Base-by-base conservation (phyloP, 2,888 invertebrate genomes). In the Taenaris catops region DNA sequence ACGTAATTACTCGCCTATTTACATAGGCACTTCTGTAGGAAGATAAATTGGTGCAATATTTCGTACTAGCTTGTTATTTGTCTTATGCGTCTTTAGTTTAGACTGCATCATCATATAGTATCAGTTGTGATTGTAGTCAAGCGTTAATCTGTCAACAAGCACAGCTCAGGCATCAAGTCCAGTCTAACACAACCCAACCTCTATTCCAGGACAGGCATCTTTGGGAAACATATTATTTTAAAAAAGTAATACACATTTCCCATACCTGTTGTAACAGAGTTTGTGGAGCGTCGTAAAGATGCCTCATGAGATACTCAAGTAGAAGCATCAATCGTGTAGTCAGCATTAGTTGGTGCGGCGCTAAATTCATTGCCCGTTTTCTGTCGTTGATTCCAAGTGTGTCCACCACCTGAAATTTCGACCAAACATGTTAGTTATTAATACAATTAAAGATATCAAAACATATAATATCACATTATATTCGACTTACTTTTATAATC, bases 261-360 rank as follows among this genome's bases (percentile, higher is more conserved):
- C 8, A 4, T 58, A 96, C 95, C 89, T 96, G 96, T 70, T 96
- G 95, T 20, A 96, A 80, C 32, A 97, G 79, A 8, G 91, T 91
- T 8, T 95, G 91, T 0, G 97, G 97, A 0, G 97, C 96, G 63
- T 97, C 97, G 61, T 98, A 98, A 19, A 98, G 88, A 81, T 97
- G 96, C 63, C 96, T 94, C 92, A 98, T 95, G 46, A 98, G 91
- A 63, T 98, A 98, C 64, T 98, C 98, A 45, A 98, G 89, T 8
- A 98, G 87, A 14, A 98, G 88, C 53, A 98, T 84, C 31, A 98
- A 76, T 31, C 98, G 89, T 0, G 96, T 95, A 1, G 95, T 87
- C 62, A 96, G 89, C 63, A 96, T 90, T 19, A 96, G 88, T 71
- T 97, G 96, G 52, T 90, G 87, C 0, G 84, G 80, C 0, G 71